Base-by-base conservation (phyloP, 2,797 vertebrate genomes). In the Balearica regulorum region DNA sequence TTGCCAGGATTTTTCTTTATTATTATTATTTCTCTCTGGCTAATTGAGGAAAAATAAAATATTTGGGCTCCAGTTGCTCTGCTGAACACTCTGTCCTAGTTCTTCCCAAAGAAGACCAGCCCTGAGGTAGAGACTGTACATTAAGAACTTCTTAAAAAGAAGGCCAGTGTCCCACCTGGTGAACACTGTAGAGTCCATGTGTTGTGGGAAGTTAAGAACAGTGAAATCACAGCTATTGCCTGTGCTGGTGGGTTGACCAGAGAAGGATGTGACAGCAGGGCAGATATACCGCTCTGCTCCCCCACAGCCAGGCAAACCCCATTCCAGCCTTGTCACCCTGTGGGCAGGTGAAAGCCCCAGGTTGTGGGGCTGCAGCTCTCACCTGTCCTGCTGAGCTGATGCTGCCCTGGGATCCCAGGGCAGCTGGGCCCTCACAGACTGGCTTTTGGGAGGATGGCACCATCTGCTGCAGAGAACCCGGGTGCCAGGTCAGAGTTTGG, bases 181-280 rank as follows among this genome's bases (percentile, higher is more conserved):
- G 25, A 57, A 31, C 29, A 13, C 1, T 25, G 13, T 46, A 57
- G 37, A 61, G 37, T 39, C 54, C 5, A 1, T 1, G 9, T 41
- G 49, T 14, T 53, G 17, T 29, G 18, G 33, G 39, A 79, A 64
- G 33, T 9, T n/a, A 0, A 0, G 29, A 4, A 5, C 0, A 2
- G 61, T 10, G 39, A 72, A 72, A 54, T 17, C 9, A 53, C 60
- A 37, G 46, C 2, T 2, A 25, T 18, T 41, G 18, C 25, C 48
- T 31, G 13, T 17, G 28, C 24, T 54, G 41, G 11, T 35, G 20
- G 20, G 12, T 7, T 57, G 64, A 49, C 16, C 8, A 26, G 69
- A 77, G 43, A 75, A 80, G 18, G 35, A 77, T n/a, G 11, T 14
- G 31, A 70, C 24, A 76, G 41, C 41, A 54, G 51, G 26, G 29